Evolutionary conservation across 2,113 vertebrate species (phyloP).

Genomic region (Crotalus tigris): DNA sequence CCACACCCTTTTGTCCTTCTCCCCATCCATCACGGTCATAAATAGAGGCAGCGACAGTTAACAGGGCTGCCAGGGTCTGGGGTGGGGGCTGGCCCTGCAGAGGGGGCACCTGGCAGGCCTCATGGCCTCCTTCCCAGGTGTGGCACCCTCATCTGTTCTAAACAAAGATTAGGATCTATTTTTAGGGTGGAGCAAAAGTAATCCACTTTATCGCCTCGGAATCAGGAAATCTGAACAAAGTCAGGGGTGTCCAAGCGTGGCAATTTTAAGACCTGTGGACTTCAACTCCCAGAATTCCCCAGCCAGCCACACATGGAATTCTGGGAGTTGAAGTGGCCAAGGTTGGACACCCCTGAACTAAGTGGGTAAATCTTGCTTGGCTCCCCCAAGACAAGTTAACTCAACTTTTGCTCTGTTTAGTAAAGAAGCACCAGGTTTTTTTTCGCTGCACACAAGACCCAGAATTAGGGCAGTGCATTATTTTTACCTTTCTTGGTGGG

Average conservation of each 20-base stretch:
- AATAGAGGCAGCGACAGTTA: constrained; percentile 20
- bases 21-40: constrained; percentile 15
- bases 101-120: neutral
- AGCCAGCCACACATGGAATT: neutral
- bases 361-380: neutral
- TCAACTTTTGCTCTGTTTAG: neutral
- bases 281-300: neutral
- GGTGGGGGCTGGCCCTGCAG: neutral
- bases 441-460: neutral
- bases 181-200: neutral
- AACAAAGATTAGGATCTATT: neutral
- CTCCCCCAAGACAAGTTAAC: neutral
- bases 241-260: no score
- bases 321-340: neutral
- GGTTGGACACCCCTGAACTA: neutral
- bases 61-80: neutral
- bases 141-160: neutral
- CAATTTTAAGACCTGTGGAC: neutral
- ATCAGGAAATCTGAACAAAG: neutral
- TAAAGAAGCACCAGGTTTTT: no score
- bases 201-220: neutral
- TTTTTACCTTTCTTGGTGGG: neutral
- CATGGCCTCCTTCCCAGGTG: neutral
- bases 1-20: neutral
- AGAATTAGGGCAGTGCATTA: neutral